Percentiles rank a stretch among this genome's conserved stretches.
Conservation (phyloP, 1,140 invertebrate genomes). For the Temnothorax curvispinosus region DNA sequence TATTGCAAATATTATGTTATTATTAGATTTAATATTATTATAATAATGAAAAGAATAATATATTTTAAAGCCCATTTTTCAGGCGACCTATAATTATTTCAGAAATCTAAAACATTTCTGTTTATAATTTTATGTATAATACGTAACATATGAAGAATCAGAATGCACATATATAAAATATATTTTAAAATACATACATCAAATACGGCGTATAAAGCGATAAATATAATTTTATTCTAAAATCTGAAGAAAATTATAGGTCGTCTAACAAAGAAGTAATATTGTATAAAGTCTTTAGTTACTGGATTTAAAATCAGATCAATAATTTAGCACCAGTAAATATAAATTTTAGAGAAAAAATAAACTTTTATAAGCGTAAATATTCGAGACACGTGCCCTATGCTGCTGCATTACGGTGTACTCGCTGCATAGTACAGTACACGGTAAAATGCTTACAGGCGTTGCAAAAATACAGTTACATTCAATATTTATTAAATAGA, state of each 20-base stretch:
- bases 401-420: not conserved
- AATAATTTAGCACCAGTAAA: not conserved
- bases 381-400: not conserved
- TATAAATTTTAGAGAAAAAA: constrained; percentile 6
- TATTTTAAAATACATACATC: not conserved
- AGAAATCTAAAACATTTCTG: not conserved
- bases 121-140: not conserved
- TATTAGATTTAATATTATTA: not conserved
- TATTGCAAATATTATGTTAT: not conserved
- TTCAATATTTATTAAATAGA: not conserved
- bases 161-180: not conserved
- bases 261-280: not conserved
- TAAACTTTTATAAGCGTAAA: not conserved
- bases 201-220: not conserved
- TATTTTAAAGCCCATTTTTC: not conserved
- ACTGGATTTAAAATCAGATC: not conserved
- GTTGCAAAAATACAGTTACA: not conserved
- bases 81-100: not conserved
- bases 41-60: not conserved
- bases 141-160: not conserved
- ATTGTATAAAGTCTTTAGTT: not conserved
- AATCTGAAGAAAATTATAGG: not conserved
- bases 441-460: not conserved
- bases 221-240: not conserved
- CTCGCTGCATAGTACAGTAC: not conserved